Evolutionary conservation across 2,797 vertebrate genomes (phyloP).

Genomic region (Neosalanx taihuensis): DNA sequence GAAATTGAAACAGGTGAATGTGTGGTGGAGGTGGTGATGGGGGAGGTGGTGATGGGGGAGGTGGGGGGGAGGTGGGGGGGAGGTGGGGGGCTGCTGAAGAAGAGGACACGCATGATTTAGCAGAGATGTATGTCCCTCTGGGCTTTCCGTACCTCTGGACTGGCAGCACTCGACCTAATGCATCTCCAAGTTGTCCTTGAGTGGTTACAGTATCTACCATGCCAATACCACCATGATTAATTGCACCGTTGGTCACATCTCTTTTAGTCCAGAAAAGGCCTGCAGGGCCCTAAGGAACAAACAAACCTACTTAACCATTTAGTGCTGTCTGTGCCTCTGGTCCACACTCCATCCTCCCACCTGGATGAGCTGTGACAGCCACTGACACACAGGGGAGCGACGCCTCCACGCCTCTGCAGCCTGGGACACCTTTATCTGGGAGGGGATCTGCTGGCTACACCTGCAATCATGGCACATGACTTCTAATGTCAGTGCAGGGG

Average conservation of each 20-base stretch:
- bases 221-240: conserved; percentile 68
- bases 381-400: conserved; percentile 39
- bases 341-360: conserved; percentile 59
- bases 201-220: conserved; percentile 58
- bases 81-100: neutral
- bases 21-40: neutral
- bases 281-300: conserved; percentile 56
- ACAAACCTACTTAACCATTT: conserved; percentile 69
- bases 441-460: conserved; percentile 36
- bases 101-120: conserved; percentile 37
- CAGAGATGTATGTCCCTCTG: conserved; percentile 22
- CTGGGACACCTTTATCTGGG: conserved; percentile 48
- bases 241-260: conserved; percentile 59
- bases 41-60: neutral
- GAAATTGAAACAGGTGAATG: conserved; percentile 42
- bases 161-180: conserved; percentile 61
- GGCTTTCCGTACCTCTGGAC: conserved; percentile 44
- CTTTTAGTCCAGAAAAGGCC: conserved; percentile 53
- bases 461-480: conserved; percentile 10
- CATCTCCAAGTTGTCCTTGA: conserved; percentile 63
- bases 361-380: conserved; percentile 54
- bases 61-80: neutral
- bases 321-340: conserved; percentile 56
- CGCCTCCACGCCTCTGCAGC: conserved; percentile 40
- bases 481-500: neutral